Base-by-base conservation (phyloP, 53 echinoderm and acorn worm genomes). In the Antedon mediterranea region DNA sequence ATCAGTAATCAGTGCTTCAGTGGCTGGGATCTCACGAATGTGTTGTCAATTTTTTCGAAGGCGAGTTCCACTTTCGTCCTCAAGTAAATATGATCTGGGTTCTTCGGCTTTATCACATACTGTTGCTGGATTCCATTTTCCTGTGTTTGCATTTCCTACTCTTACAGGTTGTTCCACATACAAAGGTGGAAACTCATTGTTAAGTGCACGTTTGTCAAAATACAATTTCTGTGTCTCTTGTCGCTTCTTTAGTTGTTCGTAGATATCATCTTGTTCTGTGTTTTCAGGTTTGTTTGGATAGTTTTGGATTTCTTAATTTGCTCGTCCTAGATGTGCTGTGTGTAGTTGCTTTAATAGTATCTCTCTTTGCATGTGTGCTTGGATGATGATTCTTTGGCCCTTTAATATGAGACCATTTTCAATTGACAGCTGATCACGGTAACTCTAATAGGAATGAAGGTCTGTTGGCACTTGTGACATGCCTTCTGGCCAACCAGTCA, bases 331-430 rank as follows among this genome's bases (percentile, higher is more conserved):
- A 31, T 83, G 84, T 28, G 78, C 23, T 29, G 78, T 83, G 43
- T 84, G 74, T 7, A 83, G 77, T 71, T 71, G 71, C 44, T 84
- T 34, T 3, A n/a, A n/a, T n/a, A 78, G 41, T 26, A 84, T 78
- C 30, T 84, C 33, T 30, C 73, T 73, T 30, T 78, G 78, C 79
- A 84, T 84, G 3, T 6, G 71, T 30, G 0, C n/a, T 5, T 83
- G 84, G 27, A 73, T 44, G 0, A 85, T 71, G 26, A 85, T 71
- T 43, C 80, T 73, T 30, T 30, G 28, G 6, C 84, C 80, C 43
- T 85, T 85, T 3, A 80, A 30, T 15, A 85, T 75, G 32, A 80
- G 29, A 14, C 80, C 74, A 34, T 79, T 80, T 33, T 79, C 74
- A 9, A 84, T 76, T 30, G 80, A 75, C 13, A 84, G 41, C 41